A percentile compares a stretch with the other conserved stretches of the same genome.
phyloP scores from a whole-genome alignment of 1,140 invertebrate genomes.

The Drosophila subobscura region DNA sequence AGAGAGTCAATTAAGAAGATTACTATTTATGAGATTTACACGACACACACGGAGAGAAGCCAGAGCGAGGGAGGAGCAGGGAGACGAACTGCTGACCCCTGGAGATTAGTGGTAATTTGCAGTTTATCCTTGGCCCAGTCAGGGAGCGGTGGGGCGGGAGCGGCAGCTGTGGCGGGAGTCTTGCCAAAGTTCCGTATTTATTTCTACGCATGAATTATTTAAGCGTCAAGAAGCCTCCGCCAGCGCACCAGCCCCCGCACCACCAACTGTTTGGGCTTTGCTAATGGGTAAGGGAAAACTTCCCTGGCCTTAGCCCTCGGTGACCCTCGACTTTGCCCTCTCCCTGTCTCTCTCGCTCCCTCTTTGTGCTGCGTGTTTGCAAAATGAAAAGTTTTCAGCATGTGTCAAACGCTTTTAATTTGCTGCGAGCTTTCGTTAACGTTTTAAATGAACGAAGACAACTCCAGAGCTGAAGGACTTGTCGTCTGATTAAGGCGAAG shows the following conservation, averaged over 20 bases:
- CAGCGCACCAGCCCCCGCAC: too few relatives aligned
- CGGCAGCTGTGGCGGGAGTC: slow-evolving; percentile 1
- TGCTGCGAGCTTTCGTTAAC: slow-evolving; percentile 17
- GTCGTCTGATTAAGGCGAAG: neutral
- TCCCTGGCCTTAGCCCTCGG: neutral
- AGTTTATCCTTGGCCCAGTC: slow-evolving; percentile 33
- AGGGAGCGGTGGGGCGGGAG: too few relatives aligned
- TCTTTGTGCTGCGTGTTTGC: slow-evolving; percentile 39
- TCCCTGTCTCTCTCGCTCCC: neutral
- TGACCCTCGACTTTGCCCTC: slow-evolving; percentile 5
- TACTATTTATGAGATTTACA: slow-evolving; percentile 75
- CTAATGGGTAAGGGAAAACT: slow-evolving; percentile 36
- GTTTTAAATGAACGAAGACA: slow-evolving; percentile 11
- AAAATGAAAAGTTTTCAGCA: slow-evolving; percentile 56
- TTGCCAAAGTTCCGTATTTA: slow-evolving; percentile 71
- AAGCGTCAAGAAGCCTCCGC: slow-evolving; percentile 50
- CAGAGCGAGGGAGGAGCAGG: neutral
- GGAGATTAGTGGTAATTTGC: slow-evolving; percentile 69
- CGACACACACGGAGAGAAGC: slow-evolving; percentile 12
- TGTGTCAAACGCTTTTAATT: slow-evolving; percentile 25
- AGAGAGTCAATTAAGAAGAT: slow-evolving; percentile 75
- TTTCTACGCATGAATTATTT: slow-evolving; percentile 78
- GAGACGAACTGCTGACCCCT: slow-evolving; percentile 36
- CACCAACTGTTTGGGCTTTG: slow-evolving; percentile 34
- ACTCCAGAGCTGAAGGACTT: neutral